Evolutionary conservation across 2,797 vertebrate genomes (phyloP).

Genomic region (Scomberomorus guttatus): DNA sequence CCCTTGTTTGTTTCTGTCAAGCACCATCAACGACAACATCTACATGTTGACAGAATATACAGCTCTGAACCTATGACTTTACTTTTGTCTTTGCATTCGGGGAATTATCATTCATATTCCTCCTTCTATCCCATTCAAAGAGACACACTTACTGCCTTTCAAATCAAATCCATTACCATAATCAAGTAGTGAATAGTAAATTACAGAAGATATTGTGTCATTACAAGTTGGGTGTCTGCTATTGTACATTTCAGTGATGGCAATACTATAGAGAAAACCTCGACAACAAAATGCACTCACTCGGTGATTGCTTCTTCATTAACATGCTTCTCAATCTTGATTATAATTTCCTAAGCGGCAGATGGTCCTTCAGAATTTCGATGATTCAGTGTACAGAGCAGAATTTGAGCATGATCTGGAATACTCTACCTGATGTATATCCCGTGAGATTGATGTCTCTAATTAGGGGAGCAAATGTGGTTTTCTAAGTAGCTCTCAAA

Average conservation of each 20-base stretch:
- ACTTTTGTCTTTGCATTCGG: constrained; percentile 29
- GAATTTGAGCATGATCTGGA: constrained; percentile 36
- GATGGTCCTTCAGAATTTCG: constrained; percentile 48
- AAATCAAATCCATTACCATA: constrained; percentile 66
- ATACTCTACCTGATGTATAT: constrained; percentile 20
- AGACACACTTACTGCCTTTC: constrained; percentile 26
- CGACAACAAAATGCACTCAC: constrained; percentile 63
- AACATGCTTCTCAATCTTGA: constrained; percentile 59
- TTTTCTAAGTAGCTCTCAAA: constrained; percentile 14
- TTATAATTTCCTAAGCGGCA: constrained; percentile 50
- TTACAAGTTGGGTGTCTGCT: constrained; percentile 14
- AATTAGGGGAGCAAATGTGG: constrained; percentile 43
- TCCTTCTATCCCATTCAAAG: constrained; percentile 16
- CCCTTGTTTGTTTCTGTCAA: constrained; percentile 69
- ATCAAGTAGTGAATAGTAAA: constrained; percentile 58
- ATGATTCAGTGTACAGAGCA: constrained; percentile 16
- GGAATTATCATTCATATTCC: constrained; percentile 41
- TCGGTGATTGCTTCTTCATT: constrained; percentile 62
- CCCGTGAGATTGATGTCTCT: constrained; percentile 40
- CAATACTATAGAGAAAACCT: constrained; percentile 52
- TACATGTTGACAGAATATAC: constrained; percentile 57
- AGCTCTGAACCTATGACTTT: constrained; percentile 19
- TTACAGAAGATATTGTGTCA: constrained; percentile 33
- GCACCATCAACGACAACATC: constrained; percentile 56
- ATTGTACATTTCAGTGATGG: constrained; percentile 28